These are phyloP conservation scores for Idaea dimidiata DNA, from an alignment of 2,888 invertebrate species.

Conservation along the genomic window DNA sequence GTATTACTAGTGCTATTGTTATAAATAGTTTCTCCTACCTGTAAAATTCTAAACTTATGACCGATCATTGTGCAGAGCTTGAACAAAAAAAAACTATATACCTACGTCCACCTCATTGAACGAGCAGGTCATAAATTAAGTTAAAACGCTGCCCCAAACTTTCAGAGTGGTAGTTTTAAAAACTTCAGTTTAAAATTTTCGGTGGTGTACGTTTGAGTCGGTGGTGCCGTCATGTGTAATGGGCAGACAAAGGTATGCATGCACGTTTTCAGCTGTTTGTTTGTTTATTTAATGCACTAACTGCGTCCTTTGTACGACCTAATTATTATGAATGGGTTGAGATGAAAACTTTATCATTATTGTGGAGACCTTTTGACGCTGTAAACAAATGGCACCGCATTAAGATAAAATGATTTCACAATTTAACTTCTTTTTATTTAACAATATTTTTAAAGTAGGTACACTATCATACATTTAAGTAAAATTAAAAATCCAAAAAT, in stretches of 20 bases:
- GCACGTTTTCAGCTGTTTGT: not conserved
- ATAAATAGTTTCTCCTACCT: too few species aligned
- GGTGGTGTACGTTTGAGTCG: not conserved
- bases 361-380: too few species aligned
- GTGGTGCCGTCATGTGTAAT: not conserved
- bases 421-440: too few species aligned
- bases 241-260: not conserved
- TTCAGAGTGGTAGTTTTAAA: not conserved
- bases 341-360: not conserved
- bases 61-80: not conserved
- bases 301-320: not conserved
- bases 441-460: too few species aligned
- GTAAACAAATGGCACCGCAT: too few species aligned
- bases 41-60: too few species aligned
- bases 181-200: not conserved
- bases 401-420: too few species aligned
- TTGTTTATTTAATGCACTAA: not conserved
- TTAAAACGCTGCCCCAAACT: not conserved
- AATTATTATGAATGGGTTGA: not conserved
- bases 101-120: not conserved
- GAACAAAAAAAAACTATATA: not conserved
- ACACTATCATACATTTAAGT: too few species aligned
- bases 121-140: not conserved
- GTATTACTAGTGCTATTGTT: too few species aligned
- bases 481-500: too few species aligned